These are phyloP conservation scores for Bombus waltoni DNA, from an alignment of 1,140 invertebrate species.

Conservation along the genomic window DNA sequence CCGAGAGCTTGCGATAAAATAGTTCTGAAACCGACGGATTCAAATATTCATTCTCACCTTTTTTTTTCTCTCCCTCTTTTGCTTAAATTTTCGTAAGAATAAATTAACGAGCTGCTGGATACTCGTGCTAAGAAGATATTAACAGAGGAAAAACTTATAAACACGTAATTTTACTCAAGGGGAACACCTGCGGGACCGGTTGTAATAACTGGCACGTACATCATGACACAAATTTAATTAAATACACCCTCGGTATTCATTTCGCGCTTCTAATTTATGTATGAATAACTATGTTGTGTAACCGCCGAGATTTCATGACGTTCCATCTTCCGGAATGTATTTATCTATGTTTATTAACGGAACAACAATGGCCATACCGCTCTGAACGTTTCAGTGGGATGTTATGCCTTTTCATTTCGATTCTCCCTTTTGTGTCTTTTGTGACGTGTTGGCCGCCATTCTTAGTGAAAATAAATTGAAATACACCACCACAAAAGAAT, in stretches of 20 bases:
- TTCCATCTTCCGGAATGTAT: conserved; percentile 50
- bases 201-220: conserved; percentile 80
- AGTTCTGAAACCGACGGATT: not conserved
- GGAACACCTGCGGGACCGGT: conserved; percentile 61
- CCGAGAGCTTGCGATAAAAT: not conserved
- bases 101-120: conserved; percentile 25
- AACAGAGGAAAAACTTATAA: conserved; percentile 68
- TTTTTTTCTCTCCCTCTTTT: not conserved
- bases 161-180: conserved; percentile 69
- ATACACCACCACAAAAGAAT: not conserved
- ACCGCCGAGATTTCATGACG: conserved; percentile 69
- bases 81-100: conserved; percentile 31
- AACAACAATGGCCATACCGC: conserved; percentile 37
- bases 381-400: conserved; percentile 13
- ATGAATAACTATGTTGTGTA: conserved; percentile 78
- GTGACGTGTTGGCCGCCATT: not conserved
- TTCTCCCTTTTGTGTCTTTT: not conserved
- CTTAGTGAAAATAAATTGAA: not conserved
- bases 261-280: conserved; percentile 80
- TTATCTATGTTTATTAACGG: conserved; percentile 63
- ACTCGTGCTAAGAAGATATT: conserved; percentile 5
- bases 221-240: conserved; percentile 82
- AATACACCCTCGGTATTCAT: conserved; percentile 79
- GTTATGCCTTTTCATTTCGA: conserved; percentile 36
- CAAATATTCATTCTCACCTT: not conserved